These are phyloP conservation scores for Eustalomyia histrio DNA, from an alignment of 2,888 invertebrate genomes.

Conservation along the genomic window DNA sequence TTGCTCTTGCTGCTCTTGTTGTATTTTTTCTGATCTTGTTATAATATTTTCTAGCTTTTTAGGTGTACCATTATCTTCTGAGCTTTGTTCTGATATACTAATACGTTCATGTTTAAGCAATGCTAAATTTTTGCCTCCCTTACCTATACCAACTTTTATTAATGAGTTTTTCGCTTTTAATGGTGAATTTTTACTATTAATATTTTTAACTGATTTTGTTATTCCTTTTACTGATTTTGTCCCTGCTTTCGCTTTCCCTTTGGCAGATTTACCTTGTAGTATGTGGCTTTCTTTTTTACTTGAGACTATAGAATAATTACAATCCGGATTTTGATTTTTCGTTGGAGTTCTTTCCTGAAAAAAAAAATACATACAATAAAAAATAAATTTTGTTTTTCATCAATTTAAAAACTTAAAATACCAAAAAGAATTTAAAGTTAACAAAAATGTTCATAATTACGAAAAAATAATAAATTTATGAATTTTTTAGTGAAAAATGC, in stretches of 20 bases:
- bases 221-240: constrained; percentile 37
- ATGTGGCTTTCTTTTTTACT: constrained; percentile 75
- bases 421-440: no score
- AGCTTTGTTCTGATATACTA: constrained; percentile 62
- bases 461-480: no score
- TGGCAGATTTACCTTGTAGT: constrained; percentile 72
- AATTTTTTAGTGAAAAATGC: no score
- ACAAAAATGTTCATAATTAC: no score
- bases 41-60: constrained; percentile 17
- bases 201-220: constrained; percentile 13
- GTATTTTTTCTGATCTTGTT: background rate
- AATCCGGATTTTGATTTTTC: constrained; percentile 67
- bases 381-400: no score
- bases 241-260: constrained; percentile 71
- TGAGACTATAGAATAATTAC: constrained; percentile 74
- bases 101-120: constrained; percentile 70
- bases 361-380: background rate
- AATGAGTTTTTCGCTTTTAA: constrained; percentile 34
- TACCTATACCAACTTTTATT: constrained; percentile 67
- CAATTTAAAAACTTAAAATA: no score
- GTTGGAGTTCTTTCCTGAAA: constrained; percentile 67
- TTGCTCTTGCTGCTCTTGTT: constrained; percentile 11
- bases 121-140: constrained; percentile 72
- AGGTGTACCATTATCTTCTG: constrained; percentile 44
- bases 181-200: constrained; percentile 11